These are phyloP conservation scores for Orthonyx spaldingii DNA, from an alignment of 2,113 vertebrate species.

Conservation along the genomic window DNA sequence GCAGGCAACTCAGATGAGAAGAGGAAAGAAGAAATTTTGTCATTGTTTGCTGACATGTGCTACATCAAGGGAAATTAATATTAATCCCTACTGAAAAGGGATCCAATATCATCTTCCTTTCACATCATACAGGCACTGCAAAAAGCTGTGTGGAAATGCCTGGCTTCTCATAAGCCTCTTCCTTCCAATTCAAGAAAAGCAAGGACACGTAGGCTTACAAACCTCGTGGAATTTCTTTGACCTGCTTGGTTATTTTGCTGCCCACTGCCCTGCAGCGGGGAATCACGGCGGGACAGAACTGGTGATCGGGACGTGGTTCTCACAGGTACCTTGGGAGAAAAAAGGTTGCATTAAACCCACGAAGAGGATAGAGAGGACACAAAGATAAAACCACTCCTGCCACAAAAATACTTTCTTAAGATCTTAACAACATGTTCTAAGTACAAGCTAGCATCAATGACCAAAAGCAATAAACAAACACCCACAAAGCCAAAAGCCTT, in stretches of 20 bases:
- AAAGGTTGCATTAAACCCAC: not conserved
- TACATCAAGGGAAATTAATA: not conserved
- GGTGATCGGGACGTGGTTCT: slow-evolving; percentile 94
- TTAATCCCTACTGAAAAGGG: not conserved
- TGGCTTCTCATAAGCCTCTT: not conserved
- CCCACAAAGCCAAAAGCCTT: slow-evolving; percentile 5
- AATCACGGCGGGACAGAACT: slow-evolving; percentile 88
- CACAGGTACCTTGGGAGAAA: slow-evolving; percentile 79
- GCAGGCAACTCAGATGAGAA: not conserved
- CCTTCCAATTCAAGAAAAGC: not conserved
- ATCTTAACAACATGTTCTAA: not conserved
- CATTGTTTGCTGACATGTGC: not conserved
- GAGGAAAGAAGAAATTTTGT: not conserved
- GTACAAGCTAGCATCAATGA: not conserved
- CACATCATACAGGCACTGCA: not conserved
- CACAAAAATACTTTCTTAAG: not conserved
- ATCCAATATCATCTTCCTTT: not conserved
- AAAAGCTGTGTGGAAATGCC: not conserved
- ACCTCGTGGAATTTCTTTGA: slow-evolving; percentile 88
- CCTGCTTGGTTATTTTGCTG: slow-evolving; percentile 79
- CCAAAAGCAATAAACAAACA: not conserved
- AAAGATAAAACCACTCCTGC: not conserved
- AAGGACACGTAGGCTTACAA: not conserved
- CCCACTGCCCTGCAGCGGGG: slow-evolving; percentile 83
- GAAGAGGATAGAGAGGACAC: not conserved